Conservation (phyloP, 2,113 vertebrate species). For the Oncorhynchus nerka region DNA sequence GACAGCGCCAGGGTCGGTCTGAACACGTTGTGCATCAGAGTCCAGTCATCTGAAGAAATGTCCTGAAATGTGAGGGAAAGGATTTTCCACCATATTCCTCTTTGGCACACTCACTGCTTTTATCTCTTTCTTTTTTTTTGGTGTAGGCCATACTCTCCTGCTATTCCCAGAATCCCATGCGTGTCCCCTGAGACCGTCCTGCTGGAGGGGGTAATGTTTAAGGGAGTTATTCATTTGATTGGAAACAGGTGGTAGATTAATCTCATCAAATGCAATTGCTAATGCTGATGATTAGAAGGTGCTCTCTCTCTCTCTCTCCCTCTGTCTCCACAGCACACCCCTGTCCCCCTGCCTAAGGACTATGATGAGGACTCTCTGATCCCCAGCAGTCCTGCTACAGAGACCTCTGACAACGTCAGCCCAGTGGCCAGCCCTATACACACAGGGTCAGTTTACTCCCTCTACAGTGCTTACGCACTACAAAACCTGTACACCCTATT, state of each 20-base stretch:
- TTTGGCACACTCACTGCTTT: background rate
- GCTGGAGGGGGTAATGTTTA: slow-evolving; percentile 75
- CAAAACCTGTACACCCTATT: too few species aligned
- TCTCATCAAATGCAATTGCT: too few species aligned
- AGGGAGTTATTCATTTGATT: background rate
- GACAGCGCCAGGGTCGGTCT: background rate
- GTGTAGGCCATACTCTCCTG: slow-evolving; percentile 86
- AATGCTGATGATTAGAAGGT: background rate
- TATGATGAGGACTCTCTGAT: slow-evolving; percentile 95
- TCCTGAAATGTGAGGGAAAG: background rate
- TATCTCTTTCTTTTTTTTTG: slow-evolving; percentile 8
- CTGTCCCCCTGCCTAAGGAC: slow-evolving; percentile 83
- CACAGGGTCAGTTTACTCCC: slow-evolving; percentile 82
- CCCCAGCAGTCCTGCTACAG: slow-evolving; percentile 95
- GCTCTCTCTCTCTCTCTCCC: background rate
- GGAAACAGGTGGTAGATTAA: too few species aligned
- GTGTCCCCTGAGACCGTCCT: slow-evolving; percentile 89
- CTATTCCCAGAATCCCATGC: slow-evolving; percentile 88
- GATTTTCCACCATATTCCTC: background rate
- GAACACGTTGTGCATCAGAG: background rate
- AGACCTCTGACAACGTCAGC: slow-evolving; percentile 98
- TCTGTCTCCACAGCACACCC: slow-evolving; percentile 68
- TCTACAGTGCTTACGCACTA: too few species aligned
- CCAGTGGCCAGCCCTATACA: slow-evolving; percentile 96
- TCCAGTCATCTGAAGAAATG: background rate